Percentiles rank a stretch among this genome's conserved stretches.
These are phyloP conservation scores for Chorisops tibialis DNA, from an alignment of 2,888 invertebrate species.

Conservation along the genomic window DNA sequence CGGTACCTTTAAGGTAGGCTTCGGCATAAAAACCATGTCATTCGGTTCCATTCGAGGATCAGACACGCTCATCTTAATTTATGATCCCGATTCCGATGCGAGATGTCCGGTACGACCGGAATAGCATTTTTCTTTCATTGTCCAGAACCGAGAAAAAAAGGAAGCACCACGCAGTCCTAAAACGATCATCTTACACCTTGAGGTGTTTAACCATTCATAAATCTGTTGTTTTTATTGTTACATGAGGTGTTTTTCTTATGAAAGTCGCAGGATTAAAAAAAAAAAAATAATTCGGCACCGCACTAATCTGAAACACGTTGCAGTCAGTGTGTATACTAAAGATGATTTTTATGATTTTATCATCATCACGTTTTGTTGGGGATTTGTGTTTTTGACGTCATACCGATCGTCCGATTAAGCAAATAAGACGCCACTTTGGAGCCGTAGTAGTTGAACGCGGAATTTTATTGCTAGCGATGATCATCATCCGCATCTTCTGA, in stretches of 20 bases:
- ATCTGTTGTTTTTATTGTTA: not conserved
- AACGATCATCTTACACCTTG: constrained; percentile 1
- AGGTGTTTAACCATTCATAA: not conserved
- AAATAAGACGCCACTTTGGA: constrained; percentile 8
- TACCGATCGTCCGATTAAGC: not conserved
- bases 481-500: too few species aligned
- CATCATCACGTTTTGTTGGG: not conserved
- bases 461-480: not conserved
- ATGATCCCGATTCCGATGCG: not conserved
- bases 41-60: constrained; percentile 23
- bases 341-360: not conserved
- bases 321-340: not conserved
- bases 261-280: constrained; percentile 1
- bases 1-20: not conserved
- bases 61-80: constrained; percentile 24
- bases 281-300: not conserved
- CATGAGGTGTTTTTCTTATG: constrained; percentile 6
- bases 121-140: not conserved
- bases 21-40: constrained; percentile 11
- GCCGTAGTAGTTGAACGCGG: not conserved
- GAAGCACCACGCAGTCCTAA: constrained; percentile 7
- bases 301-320: not conserved
- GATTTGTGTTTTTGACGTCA: not conserved
- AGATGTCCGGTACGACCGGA: not conserved
- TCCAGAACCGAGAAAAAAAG: constrained; percentile 9